These are phyloP conservation scores for Pseudomyrmex concolor DNA, from an alignment of 1,140 invertebrate species.

Conservation along the genomic window DNA sequence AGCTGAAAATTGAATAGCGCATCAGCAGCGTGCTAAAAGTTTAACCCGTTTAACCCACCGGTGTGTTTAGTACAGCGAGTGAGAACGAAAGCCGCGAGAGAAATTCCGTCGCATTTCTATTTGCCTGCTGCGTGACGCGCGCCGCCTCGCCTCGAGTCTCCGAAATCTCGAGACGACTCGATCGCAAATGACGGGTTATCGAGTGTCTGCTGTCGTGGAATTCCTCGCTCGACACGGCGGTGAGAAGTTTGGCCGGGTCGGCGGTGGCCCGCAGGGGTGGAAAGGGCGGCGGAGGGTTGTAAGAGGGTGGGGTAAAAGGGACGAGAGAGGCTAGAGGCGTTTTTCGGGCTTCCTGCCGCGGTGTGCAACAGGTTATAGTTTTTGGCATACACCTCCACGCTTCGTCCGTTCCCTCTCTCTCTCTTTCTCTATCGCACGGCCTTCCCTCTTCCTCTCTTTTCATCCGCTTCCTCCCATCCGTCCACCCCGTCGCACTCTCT, in stretches of 20 bases:
- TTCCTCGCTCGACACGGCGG: conserved; percentile 65
- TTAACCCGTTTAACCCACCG: conserved; percentile 47
- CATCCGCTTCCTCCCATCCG: conserved; percentile 34
- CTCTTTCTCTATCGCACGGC: conserved; percentile 55
- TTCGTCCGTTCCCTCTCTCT: conserved; percentile 71
- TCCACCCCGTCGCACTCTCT: conserved; percentile 60
- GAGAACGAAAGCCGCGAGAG: conserved; percentile 25
- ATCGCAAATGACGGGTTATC: conserved; percentile 71
- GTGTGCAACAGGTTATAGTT: conserved; percentile 85
- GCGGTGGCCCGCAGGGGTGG: conserved; percentile 53
- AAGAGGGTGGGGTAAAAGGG: conserved; percentile 19
- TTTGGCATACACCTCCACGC: conserved; percentile 83
- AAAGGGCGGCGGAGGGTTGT: conserved; percentile 55
- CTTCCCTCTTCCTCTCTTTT: conserved; percentile 63
- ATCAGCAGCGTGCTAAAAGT: conserved; percentile 54
- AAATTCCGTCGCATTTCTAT: conserved; percentile 35
- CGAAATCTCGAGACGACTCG: conserved; percentile 47
- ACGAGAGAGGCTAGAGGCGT: conserved; percentile 81
- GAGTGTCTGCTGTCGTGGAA: conserved; percentile 65
- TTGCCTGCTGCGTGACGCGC: conserved; percentile 39
- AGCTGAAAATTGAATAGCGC: conserved; percentile 59
- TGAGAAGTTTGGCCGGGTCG: conserved; percentile 67
- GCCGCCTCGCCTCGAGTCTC: conserved; percentile 15
- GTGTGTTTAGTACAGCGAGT: conserved; percentile 10
- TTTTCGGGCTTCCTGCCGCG: conserved; percentile 83